Conservation (phyloP, 2,797 vertebrate species). For the Numenius phaeopus region DNA sequence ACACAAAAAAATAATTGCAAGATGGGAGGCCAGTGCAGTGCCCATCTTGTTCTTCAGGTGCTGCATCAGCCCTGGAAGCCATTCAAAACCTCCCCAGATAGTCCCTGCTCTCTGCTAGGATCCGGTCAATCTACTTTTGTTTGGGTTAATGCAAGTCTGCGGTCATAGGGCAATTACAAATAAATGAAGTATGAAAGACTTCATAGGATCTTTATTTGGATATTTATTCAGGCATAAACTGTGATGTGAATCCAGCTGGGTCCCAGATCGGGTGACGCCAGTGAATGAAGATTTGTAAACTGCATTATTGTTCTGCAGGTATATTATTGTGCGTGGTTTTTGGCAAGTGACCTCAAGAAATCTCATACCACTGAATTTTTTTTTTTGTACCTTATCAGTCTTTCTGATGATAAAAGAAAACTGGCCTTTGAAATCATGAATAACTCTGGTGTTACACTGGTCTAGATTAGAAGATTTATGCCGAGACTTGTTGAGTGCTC, state of each 20-base stretch:
- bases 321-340: neutral
- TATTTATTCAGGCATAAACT: slow-evolving; percentile 32
- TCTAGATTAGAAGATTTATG: neutral
- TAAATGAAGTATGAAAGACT: slow-evolving; percentile 28
- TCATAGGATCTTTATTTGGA: slow-evolving; percentile 19
- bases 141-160: neutral
- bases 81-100: neutral
- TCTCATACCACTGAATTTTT: neutral
- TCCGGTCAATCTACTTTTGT: neutral
- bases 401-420: neutral
- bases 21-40: neutral
- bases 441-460: neutral
- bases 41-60: neutral
- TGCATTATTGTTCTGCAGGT: slow-evolving; percentile 18
- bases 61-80: slow-evolving; percentile 11
- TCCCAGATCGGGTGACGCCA: neutral
- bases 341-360: neutral
- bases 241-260: slow-evolving; percentile 22
- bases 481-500: neutral
- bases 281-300: neutral
- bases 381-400: neutral
- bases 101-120: neutral
- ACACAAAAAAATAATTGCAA: neutral
- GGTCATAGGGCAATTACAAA: neutral
- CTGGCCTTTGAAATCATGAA: neutral